Evolutionary conservation across 2,797 vertebrate genomes (phyloP), one percentile per base, ranked within the genome.

Genomic region (Picus viridis): DNA sequence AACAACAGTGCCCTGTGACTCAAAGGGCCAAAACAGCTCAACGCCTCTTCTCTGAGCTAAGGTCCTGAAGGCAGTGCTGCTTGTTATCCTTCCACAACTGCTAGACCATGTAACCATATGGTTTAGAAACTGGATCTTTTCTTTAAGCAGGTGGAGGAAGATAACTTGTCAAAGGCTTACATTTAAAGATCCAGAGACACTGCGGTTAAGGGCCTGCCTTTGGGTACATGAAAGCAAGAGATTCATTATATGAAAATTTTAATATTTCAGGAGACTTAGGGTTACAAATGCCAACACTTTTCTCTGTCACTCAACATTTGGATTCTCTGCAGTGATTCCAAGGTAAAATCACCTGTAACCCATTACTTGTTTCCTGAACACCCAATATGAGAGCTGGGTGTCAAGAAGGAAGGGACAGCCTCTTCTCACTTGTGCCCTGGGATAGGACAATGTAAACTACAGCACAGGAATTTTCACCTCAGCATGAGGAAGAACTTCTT

Each of bases 31-130:
- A 57, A 76, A 32, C 8, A 51, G 15, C 17, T 36, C 23, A 83
- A 3, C 4, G 15, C 4, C 19, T 92, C 49, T 62, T 64, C 32
- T 76, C 30, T 6, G 6, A 12, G 6, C 16, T 54, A 20, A 54
- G 12, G 13, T 6, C 29, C 11, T 76, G 62, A 75, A 79, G n/a
- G 26, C 7, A 64, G 23, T 5, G 41, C 27, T 57, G n/a, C 34
- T 83, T 16, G 12, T 59, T 5, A 3, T 41, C 61, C n/a, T 51
- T 61, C 34, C 39, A 30, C 27, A 64, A 41, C 30, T 78, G 22
- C 74, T 45, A 56, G 29, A 65, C 12, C 1, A 0, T n/a, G 17
- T 12, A 69, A 32, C 8, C 36, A 32, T 23, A 6, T 2, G 18
- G 16, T 53, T 78, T 41, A 47, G 51, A 49, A 85, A 56, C 16